These are phyloP conservation scores for Mormoops blainvillei DNA, from an alignment of 2,113 vertebrate species.

Conservation along the genomic window DNA sequence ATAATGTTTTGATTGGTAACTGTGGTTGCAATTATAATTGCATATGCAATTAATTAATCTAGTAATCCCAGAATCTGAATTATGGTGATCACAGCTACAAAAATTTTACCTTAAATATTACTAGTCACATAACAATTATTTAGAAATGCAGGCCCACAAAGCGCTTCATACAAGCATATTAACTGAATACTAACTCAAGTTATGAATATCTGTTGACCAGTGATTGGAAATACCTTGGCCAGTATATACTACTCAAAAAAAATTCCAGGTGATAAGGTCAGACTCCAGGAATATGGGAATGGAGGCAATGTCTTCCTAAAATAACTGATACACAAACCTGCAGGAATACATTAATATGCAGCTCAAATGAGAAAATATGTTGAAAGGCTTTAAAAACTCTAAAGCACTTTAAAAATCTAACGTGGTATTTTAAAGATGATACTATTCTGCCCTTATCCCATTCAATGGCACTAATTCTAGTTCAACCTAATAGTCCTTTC, in stretches of 20 bases:
- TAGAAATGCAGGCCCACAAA: neutral
- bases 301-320: neutral
- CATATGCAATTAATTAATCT: neutral
- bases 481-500: neutral
- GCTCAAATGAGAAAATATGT: neutral
- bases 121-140: neutral
- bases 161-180: slow-evolving; percentile 1
- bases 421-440: neutral
- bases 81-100: neutral
- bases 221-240: neutral
- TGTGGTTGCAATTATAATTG: neutral
- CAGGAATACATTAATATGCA: neutral
- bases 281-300: neutral
- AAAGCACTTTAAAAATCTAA: neutral
- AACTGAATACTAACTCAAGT: neutral
- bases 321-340: neutral
- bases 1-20: neutral
- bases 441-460: neutral
- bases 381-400: neutral
- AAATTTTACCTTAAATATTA: neutral
- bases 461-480: neutral
- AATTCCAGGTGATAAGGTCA: neutral
- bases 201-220: neutral
- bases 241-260: neutral
- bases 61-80: neutral